These are phyloP conservation scores for Amblyraja radiata DNA, from an alignment of 2,797 vertebrate genomes.

Conservation along the genomic window DNA sequence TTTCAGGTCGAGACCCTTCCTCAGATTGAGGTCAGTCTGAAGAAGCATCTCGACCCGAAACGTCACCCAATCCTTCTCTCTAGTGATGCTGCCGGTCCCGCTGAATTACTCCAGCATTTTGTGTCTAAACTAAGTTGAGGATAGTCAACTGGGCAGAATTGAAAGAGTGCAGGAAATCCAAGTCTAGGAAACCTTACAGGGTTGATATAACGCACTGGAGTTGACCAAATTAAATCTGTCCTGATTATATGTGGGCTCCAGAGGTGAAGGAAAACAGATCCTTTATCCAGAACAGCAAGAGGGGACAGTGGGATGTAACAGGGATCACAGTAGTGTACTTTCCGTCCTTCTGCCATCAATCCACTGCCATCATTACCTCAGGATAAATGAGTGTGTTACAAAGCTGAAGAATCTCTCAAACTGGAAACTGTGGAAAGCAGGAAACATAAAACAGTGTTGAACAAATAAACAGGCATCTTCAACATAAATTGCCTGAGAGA, in stretches of 20 bases:
- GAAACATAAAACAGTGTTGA: neutral
- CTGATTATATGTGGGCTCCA: neutral
- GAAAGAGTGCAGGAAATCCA: no score
- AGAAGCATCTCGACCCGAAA: no score
- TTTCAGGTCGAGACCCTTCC: no score
- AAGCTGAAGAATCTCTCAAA: neutral
- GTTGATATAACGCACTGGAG: no score
- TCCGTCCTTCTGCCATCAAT: neutral
- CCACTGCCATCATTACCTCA: neutral
- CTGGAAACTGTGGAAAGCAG: neutral
- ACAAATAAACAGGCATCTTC: neutral
- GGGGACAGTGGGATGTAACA: neutral
- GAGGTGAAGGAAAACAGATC: neutral
- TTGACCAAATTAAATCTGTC: no score
- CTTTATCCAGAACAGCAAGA: neutral
- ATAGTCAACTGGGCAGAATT: no score
- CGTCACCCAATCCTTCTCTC: no score
- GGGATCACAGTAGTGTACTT: neutral
- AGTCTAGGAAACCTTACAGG: no score
- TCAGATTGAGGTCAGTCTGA: no score
- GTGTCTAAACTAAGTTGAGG: no score
- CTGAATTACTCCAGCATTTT: no score
- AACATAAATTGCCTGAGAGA: neutral
- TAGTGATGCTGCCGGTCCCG: no score
- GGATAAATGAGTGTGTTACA: neutral